Evolutionary conservation across 2,888 invertebrate genomes (phyloP), one percentile per base, ranked within the genome.

Genomic region (Pseudococcus viburni): DNA sequence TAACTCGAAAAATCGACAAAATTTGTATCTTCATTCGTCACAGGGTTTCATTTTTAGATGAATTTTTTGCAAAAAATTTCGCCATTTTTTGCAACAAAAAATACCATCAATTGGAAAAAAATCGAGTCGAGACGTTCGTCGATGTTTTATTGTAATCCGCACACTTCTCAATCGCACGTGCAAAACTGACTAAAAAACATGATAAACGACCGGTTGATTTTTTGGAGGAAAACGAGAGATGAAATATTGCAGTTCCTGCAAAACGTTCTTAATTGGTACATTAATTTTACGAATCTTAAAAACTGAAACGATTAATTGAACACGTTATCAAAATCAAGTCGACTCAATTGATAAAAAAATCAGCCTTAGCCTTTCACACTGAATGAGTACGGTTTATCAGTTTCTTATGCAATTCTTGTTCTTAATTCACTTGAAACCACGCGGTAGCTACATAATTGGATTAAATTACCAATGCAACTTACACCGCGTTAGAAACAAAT

Each of bases 191-290:
- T 59, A 59, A 59, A 59, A 59, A 59, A 55, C 12, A 12, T 59
- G 68, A 73, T 33, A 73, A 59, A 59, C 19, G n/a, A 59, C 59
- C 19, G 9, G 7, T 6, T 19, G 1, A 73, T 33, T 73, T 73
- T 73, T 73, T 73, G 68, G 68, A 22, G 68, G 33, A 73, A 73
- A 73, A 73, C 59, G 59, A 59, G 59, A 59, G 59, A 59, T 59
- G 59, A 59, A 59, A 19, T 59, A 73, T 73, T 73, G 68, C 68
- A 73, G 22, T 73, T 73, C 68, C n/a, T 22, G n/a, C 11, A 12
- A 73, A 73, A 26, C 22, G 26, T 11, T 33, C 68, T 26, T 73
- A 73, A 73, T 73, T 73, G 68, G 33, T 73, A 33, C n/a, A 73
- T 26, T 73, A 73, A 73, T 73, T 73, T 73, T 73, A 73, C 26